phyloP scores from a whole-genome alignment of 2,113 vertebrate species.

The Paedocypris sp. region DNA sequence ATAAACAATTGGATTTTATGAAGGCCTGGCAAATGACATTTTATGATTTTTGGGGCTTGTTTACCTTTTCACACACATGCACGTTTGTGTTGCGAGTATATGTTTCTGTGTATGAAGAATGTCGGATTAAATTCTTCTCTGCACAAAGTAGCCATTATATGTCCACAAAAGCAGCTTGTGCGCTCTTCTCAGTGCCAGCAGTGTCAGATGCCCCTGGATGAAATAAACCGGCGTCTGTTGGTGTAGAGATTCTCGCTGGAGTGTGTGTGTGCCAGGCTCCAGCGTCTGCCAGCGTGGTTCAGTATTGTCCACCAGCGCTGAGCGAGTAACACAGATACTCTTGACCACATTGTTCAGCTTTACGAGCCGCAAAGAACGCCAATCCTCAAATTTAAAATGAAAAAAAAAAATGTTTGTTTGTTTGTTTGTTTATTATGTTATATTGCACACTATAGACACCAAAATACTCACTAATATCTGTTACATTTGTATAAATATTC shows the following conservation, averaged over 20 bases:
- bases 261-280: conserved; percentile 21
- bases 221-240: conserved; percentile 33
- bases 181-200: conserved; percentile 20
- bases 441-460: no score
- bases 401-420: no score
- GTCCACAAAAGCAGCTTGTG: conserved; percentile 34
- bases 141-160: conserved; percentile 41
- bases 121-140: conserved; percentile 27
- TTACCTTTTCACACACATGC: conserved; percentile 6
- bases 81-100: neutral
- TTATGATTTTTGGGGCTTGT: neutral
- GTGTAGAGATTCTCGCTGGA: conserved; percentile 8
- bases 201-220: conserved; percentile 28
- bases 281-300: conserved; percentile 11
- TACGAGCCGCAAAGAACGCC: no score
- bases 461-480: no score
- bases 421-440: no score
- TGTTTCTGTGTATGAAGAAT: conserved; percentile 22
- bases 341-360: neutral
- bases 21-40: no score
- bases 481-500: no score
- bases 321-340: neutral
- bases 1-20: no score
- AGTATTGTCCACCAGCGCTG: neutral
- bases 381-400: no score